Conservation (phyloP, 2,113 vertebrate genomes). For the Catharus fuscescens region DNA sequence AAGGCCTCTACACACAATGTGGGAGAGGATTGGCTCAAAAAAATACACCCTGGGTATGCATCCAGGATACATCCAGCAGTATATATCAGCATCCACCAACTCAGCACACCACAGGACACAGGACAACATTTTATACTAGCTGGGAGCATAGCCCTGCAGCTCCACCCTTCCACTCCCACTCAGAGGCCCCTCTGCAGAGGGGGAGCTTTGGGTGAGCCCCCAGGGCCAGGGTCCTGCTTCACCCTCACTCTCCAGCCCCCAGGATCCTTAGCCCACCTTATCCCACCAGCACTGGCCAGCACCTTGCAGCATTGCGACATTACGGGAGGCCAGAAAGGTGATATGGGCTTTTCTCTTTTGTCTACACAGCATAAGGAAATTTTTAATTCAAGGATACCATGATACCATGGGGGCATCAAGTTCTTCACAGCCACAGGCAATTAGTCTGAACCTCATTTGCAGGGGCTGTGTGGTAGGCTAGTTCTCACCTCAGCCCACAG, state of each 20-base stretch:
- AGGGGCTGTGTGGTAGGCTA: accelerated
- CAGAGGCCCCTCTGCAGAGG: background rate
- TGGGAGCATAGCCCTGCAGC: accelerated
- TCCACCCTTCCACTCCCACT: background rate
- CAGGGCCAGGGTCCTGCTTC: accelerated
- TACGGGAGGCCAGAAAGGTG: accelerated
- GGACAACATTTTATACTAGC: accelerated
- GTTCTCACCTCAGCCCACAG: background rate
- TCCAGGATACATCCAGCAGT: background rate
- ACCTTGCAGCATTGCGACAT: background rate
- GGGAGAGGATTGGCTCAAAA: background rate
- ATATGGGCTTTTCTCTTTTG: background rate
- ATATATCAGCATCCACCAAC: background rate
- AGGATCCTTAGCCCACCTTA: background rate
- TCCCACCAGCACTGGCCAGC: accelerated
- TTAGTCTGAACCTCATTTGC: too few relatives aligned
- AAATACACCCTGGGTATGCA: background rate
- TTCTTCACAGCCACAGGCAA: too few relatives aligned
- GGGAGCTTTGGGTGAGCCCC: accelerated
- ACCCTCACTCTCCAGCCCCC: background rate
- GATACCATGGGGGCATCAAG: accelerated
- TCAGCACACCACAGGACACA: background rate
- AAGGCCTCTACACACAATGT: background rate
- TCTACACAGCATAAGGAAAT: background rate
- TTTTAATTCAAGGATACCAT: background rate